These are phyloP conservation scores for Trachelus iudaicus DNA, from an alignment of 2,888 invertebrate genomes.

Conservation along the genomic window DNA sequence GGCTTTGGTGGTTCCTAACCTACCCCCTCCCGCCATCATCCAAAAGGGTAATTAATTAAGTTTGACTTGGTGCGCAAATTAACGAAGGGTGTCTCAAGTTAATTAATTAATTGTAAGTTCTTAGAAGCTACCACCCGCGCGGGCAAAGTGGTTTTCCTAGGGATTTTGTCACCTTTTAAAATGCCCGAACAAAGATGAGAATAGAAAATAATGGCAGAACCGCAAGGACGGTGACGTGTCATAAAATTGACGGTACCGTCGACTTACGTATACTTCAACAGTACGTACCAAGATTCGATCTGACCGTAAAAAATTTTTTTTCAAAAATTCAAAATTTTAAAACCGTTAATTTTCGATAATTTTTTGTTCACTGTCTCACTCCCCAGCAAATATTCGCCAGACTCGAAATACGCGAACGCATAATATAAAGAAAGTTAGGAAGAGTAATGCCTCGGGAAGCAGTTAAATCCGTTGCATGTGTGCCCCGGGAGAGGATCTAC, in stretches of 20 bases:
- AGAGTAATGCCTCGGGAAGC: slow-evolving; percentile 62
- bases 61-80: slow-evolving; percentile 63
- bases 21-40: not conserved
- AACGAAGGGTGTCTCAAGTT: slow-evolving; percentile 48
- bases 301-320: not conserved
- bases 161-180: slow-evolving; percentile 62
- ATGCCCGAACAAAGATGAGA: slow-evolving; percentile 14
- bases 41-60: slow-evolving; percentile 58
- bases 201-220: not conserved
- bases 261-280: not conserved
- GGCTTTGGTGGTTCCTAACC: not conserved
- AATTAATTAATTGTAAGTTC: slow-evolving; percentile 61
- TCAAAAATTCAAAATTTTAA: not conserved
- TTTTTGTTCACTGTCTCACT: not conserved
- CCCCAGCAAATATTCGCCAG: not conserved
- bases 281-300: fast-evolving
- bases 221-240: slow-evolving; percentile 46
- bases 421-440: slow-evolving; percentile 22
- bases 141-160: slow-evolving; percentile 32
- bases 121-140: slow-evolving; percentile 25
- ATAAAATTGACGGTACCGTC: slow-evolving; percentile 36
- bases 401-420: not conserved
- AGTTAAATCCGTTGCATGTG: slow-evolving; percentile 65
- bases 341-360: not conserved
- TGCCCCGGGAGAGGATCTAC: slow-evolving; percentile 54